Percentiles rank a stretch among this genome's conserved stretches.
phyloP scores from a whole-genome alignment of 2,113 vertebrate genomes.

The Collichthys lucidus region DNA sequence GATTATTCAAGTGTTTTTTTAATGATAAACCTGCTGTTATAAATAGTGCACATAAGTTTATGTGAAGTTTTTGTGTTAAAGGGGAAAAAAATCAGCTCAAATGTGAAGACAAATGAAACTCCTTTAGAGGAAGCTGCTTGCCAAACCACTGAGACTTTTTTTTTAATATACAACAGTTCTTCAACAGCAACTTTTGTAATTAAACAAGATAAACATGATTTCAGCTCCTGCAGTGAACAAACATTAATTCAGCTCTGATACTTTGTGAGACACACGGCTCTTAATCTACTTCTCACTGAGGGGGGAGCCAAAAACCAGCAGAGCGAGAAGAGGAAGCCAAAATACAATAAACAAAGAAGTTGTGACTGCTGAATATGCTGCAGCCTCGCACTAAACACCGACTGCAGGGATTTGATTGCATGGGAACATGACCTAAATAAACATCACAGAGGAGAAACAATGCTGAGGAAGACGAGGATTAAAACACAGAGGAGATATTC shows the following conservation, averaged over 20 bases:
- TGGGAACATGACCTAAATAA: neutral
- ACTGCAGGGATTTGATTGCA: neutral
- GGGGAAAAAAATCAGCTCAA: neutral
- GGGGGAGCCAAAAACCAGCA: conserved; percentile 63
- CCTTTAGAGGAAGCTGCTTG: conserved; percentile 1
- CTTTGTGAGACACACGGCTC: neutral
- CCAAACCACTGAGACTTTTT: conserved; percentile 6
- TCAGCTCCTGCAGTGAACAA: neutral
- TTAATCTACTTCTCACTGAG: conserved; percentile 24
- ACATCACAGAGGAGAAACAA: neutral
- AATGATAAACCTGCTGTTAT: neutral
- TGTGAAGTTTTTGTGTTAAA: no score
- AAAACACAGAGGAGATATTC: neutral
- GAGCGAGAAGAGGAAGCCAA: conserved; percentile 21
- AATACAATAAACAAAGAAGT: neutral
- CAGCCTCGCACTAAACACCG: neutral
- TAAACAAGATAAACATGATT: neutral
- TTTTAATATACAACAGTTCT: neutral
- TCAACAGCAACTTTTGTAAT: neutral
- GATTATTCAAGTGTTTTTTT: neutral
- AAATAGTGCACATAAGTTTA: neutral
- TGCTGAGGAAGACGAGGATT: neutral
- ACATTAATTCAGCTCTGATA: neutral
- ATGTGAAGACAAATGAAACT: conserved; percentile 13
- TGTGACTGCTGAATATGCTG: neutral